These are phyloP conservation scores for Toxonevra muliebris DNA, from an alignment of 2,888 invertebrate species.

Conservation along the genomic window DNA sequence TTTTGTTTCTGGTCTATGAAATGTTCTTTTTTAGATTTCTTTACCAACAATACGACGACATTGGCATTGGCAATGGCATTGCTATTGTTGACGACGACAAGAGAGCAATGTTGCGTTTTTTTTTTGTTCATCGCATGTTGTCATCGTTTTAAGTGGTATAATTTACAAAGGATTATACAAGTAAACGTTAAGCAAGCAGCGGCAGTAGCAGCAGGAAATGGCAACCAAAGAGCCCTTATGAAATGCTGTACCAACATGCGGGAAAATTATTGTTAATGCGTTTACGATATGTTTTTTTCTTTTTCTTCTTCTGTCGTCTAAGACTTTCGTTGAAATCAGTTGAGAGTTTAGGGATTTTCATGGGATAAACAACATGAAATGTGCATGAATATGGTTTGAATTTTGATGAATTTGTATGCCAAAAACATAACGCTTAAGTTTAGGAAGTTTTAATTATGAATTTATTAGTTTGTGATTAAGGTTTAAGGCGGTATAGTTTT, in stretches of 20 bases:
- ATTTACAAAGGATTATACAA: slow-evolving; percentile 51
- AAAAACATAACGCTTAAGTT: too few species aligned
- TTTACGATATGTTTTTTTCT: slow-evolving; percentile 34
- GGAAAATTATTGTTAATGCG: slow-evolving; percentile 23
- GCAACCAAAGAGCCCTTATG: not conserved
- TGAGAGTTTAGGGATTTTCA: too few species aligned
- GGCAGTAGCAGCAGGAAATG: slow-evolving; percentile 11
- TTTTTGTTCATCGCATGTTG: slow-evolving; percentile 37
- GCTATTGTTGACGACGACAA: not conserved
- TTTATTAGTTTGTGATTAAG: too few species aligned
- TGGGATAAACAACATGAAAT: too few species aligned
- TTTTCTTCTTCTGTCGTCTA: slow-evolving; percentile 38
- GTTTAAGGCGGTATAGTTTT: too few species aligned
- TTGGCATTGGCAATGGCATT: not conserved
- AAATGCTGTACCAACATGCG: not conserved
- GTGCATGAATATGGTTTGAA: too few species aligned
- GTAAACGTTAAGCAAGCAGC: slow-evolving; percentile 11
- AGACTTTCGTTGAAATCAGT: slow-evolving; percentile 2
- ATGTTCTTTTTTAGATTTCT: not conserved
- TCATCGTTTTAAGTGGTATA: slow-evolving; percentile 51
- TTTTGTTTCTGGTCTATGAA: too few species aligned
- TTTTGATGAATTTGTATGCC: too few species aligned
- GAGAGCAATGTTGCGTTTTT: not conserved
- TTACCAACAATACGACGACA: slow-evolving; percentile 6
- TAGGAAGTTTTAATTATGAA: too few species aligned